These are phyloP conservation scores for Trilocha varians DNA, from an alignment of 2,888 invertebrate genomes.

Conservation along the genomic window DNA sequence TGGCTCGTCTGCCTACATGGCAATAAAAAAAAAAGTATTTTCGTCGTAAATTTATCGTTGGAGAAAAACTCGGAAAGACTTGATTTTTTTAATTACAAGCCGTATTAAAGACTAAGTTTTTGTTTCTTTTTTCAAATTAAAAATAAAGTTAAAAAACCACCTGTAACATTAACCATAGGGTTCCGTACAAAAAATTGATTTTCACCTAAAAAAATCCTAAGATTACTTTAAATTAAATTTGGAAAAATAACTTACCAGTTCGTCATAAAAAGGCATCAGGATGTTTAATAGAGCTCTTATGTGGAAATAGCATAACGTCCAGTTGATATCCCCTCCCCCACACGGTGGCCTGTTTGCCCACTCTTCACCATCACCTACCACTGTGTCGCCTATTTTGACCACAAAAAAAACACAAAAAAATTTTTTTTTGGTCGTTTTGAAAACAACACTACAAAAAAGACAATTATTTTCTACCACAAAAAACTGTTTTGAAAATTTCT, in stretches of 20 bases:
- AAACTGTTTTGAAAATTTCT: neutral
- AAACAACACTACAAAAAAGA: constrained; percentile 1
- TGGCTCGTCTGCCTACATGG: no score
- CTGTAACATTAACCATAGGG: no score
- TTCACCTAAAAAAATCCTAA: neutral
- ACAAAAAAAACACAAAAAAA: constrained; percentile 20
- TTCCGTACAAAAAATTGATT: no score
- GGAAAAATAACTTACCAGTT: constrained; percentile 63
- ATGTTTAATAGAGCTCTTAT: constrained; percentile 45
- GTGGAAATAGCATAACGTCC: constrained; percentile 58
- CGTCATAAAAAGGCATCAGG: constrained; percentile 67
- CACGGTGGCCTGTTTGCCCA: constrained; percentile 31
- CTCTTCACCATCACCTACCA: constrained; percentile 22
- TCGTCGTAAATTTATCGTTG: no score
- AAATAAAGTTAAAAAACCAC: no score
- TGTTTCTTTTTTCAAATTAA: no score
- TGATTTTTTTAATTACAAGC: no score
- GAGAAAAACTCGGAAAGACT: no score
- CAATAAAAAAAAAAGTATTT: no score
- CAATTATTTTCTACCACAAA: constrained; percentile 1
- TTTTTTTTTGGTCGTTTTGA: constrained; percentile 4
- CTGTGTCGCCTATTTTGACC: constrained; percentile 49
- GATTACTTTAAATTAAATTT: neutral
- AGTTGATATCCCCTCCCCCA: constrained; percentile 41
- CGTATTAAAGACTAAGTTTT: no score